Base-by-base conservation (phyloP, 2,113 vertebrate species). In the Sylvia atricapilla region DNA sequence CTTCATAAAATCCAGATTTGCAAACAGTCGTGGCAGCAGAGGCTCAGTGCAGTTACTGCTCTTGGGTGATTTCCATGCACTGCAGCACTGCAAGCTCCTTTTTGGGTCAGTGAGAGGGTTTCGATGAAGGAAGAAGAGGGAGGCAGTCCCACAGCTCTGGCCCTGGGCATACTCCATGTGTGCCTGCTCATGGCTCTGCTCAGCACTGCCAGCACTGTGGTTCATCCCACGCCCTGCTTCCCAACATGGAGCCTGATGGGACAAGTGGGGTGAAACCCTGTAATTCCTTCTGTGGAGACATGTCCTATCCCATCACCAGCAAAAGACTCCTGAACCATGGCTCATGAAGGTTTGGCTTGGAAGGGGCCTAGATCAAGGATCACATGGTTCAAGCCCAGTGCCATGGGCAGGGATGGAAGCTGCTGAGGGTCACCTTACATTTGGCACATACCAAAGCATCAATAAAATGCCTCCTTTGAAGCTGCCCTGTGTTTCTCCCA, bases 1-100 rank as follows among this genome's bases (percentile, higher is more conserved):
- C 92, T 85, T 84, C 76, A 91, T 89, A 91, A 94, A 95, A 89
- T 5, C 43, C 44, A 25, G 50, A 60, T 96, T 82, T 92, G 88
- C 83, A 50, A 95, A 74, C 66, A 87, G 56, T 9, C 0, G 1
- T 74, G 59, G 73, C 1, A 22, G 68, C 4, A 4, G 46, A 62
- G 24, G 44, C 53, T 69, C 7, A 2, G 33, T 56, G 56, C 79
- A 64, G 72, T 41, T 43, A 23, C 35, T 64, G 89, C 68, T 90
- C 15, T 20, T 3, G 0, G 8, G 46, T 15, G 60, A 58, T 39
- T 72, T 69, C 72, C 41, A 7, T 33, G 67, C 0, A 0, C 80
- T 88, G 28, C 66, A 49, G 10, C 43, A 43, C 46, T 4, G 1
- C 1, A 6, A 77, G 33, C 9, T 84, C 1, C 2, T 46, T 33